Percentiles rank a stretch among this genome's conserved stretches.
phyloP scores from a whole-genome alignment of 2,113 vertebrate species.

The Oplegnathus fasciatus region DNA sequence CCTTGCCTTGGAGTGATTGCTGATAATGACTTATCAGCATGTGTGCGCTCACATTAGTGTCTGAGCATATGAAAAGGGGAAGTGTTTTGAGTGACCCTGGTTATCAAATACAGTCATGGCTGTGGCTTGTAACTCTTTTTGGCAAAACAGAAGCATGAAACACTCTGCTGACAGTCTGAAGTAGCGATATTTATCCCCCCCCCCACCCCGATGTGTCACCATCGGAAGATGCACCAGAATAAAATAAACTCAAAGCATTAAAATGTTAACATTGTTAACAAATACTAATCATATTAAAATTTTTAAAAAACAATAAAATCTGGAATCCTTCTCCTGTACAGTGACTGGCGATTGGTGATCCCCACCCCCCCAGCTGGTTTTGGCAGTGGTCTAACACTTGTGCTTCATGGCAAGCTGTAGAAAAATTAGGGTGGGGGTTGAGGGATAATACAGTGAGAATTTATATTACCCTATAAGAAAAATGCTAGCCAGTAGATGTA shows the following conservation, averaged over 20 bases:
- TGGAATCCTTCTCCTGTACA: slow-evolving; percentile 71
- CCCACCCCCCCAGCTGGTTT: slow-evolving; percentile 69
- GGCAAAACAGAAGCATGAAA: slow-evolving; percentile 41
- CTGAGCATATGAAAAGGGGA: slow-evolving; percentile 15
- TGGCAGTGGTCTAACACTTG: slow-evolving; percentile 92
- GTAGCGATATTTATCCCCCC: background rate
- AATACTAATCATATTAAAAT: slow-evolving; percentile 67
- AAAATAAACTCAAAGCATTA: slow-evolving; percentile 56
- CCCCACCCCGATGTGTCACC: slow-evolving; percentile 17
- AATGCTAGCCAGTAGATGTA: background rate
- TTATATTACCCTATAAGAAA: background rate
- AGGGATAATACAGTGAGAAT: slow-evolving; percentile 29
- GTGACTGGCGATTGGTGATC: slow-evolving; percentile 58
- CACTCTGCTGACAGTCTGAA: slow-evolving; percentile 35
- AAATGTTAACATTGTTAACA: slow-evolving; percentile 74
- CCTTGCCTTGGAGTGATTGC: slow-evolving; percentile 13
- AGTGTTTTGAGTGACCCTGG: background rate
- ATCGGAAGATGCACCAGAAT: slow-evolving; percentile 50
- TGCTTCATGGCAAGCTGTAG: slow-evolving; percentile 98
- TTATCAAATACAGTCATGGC: slow-evolving; percentile 24
- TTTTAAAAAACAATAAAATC: slow-evolving; percentile 64
- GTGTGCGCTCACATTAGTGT: slow-evolving; percentile 1
- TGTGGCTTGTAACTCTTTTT: slow-evolving; percentile 23
- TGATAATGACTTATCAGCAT: slow-evolving; percentile 33
- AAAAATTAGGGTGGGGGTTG: slow-evolving; percentile 40